Percentiles rank a stretch among this genome's conserved stretches.
Conservation (phyloP, 2,888 invertebrate genomes). For the Nemotelus nigrinus region DNA sequence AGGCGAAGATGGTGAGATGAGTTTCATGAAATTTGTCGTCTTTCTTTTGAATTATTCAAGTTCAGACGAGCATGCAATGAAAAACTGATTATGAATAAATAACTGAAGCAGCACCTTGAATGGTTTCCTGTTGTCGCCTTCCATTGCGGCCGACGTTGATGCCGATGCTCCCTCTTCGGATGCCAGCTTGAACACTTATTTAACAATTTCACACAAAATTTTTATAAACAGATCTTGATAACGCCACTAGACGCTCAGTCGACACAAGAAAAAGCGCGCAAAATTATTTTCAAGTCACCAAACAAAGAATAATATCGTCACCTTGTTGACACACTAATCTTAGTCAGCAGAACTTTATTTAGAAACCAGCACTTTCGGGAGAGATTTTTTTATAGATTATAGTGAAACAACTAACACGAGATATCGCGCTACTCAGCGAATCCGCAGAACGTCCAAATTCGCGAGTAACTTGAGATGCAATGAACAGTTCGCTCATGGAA, state of each 20-base stretch:
- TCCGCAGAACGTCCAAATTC: conserved; percentile 43
- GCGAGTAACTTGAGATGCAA: conserved; percentile 45
- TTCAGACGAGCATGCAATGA: too few relatives aligned
- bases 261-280: conserved; percentile 14
- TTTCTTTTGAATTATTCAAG: too few relatives aligned
- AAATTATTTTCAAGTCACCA: not conserved
- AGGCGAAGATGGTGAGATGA: too few relatives aligned
- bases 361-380: not conserved
- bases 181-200: conserved; percentile 19
- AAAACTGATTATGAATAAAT: too few relatives aligned
- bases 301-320: not conserved
- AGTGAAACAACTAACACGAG: conserved; percentile 34
- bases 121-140: conserved; percentile 46
- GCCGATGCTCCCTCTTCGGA: conserved; percentile 32
- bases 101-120: conserved; percentile 40
- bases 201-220: conserved; percentile 4
- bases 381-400: too few relatives aligned
- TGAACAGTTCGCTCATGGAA: conserved; percentile 39
- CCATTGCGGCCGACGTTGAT: conserved; percentile 29
- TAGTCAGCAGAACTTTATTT: conserved; percentile 11
- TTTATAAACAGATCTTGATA: conserved; percentile 6
- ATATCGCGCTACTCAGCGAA: conserved; percentile 34
- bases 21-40: too few relatives aligned
- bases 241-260: conserved; percentile 11
- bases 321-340: conserved; percentile 10